Conservation (phyloP, 2,113 vertebrate species). For the Nycticorax nycticorax region DNA sequence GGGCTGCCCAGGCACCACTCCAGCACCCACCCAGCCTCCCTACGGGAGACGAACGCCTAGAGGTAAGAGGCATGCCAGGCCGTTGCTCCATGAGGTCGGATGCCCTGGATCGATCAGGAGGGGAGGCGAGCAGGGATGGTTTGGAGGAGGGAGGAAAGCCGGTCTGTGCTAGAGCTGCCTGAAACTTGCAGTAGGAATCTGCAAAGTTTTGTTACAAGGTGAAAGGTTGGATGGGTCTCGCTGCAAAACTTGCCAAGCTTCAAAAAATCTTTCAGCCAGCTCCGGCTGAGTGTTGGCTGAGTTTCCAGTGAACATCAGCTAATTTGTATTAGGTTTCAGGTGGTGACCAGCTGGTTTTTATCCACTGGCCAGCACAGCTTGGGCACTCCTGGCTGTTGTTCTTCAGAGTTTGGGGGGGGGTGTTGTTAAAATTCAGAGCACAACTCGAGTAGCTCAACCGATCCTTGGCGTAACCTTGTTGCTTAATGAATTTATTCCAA, state of each 20-base stretch:
- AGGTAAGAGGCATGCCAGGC: constrained; percentile 53
- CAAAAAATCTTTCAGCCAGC: neutral
- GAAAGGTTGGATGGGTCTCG: neutral
- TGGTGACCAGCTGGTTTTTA: constrained; percentile 30
- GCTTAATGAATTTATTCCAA: constrained; percentile 10
- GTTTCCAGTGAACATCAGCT: neutral
- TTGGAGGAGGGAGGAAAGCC: neutral
- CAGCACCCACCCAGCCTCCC: neutral
- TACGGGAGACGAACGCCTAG: neutral
- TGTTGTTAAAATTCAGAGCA: constrained; percentile 44
- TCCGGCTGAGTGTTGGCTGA: neutral
- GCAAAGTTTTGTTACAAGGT: neutral
- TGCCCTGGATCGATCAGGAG: neutral
- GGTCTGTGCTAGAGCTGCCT: neutral
- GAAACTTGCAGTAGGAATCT: neutral
- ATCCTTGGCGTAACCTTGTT: neutral
- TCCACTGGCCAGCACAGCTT: neutral
- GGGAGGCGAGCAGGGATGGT: neutral
- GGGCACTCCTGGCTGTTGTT: neutral
- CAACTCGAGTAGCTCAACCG: neutral
- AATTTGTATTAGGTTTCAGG: neutral
- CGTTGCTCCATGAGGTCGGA: neutral
- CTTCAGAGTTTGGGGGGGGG: neutral
- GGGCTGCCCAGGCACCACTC: neutral
- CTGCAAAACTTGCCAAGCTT: neutral